phyloP scores from a whole-genome alignment of 2,113 vertebrate genomes.

The Gnathonemus longibarbis region DNA sequence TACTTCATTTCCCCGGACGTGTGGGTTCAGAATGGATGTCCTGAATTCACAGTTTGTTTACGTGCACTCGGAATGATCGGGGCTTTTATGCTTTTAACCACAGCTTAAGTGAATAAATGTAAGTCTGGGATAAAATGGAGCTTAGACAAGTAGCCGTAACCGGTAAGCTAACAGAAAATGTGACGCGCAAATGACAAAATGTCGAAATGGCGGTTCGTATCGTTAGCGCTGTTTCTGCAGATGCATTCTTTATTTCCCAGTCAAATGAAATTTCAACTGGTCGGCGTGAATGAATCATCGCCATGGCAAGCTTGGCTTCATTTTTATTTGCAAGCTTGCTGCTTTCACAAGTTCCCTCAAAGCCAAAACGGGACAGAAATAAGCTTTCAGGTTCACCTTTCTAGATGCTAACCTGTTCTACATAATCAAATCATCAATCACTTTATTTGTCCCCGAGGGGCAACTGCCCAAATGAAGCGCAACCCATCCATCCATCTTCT shows the following conservation, averaged over 20 bases:
- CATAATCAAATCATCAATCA: not conserved
- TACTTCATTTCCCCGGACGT: not conserved
- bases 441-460: no score
- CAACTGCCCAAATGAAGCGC: not conserved
- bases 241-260: not conserved
- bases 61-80: not conserved
- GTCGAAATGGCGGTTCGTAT: not conserved
- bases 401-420: not conserved
- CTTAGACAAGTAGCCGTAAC: not conserved
- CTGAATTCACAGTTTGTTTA: not conserved
- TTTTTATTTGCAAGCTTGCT: not conserved
- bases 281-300: not conserved
- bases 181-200: not conserved
- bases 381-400: not conserved
- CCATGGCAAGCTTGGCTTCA: not conserved
- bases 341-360: not conserved
- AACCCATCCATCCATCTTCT: not conserved
- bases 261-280: not conserved
- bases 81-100: not conserved
- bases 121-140: not conserved
- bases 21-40: not conserved
- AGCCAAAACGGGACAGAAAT: not conserved
- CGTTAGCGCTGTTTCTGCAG: not conserved
- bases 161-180: not conserved
- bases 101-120: not conserved